A percentile compares a stretch with the other conserved stretches of the same genome.
These are phyloP conservation scores for Leucophenga montana DNA, from an alignment of 2,888 invertebrate genomes.

Conservation along the genomic window DNA sequence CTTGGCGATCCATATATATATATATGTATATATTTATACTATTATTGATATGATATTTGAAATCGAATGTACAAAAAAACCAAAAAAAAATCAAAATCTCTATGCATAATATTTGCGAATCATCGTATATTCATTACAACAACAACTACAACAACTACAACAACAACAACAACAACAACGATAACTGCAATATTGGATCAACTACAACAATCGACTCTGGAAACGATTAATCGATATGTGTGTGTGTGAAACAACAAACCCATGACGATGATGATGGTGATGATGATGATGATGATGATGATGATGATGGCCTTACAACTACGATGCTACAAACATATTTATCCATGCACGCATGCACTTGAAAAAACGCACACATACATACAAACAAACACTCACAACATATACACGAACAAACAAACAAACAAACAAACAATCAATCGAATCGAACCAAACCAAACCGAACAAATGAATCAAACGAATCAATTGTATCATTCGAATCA, in stretches of 20 bases:
- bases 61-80: slow-evolving; percentile 41
- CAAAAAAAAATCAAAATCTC: slow-evolving; percentile 44
- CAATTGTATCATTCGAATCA: neutral
- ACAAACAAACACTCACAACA: neutral
- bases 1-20: slow-evolving; percentile 71
- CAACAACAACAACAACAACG: slow-evolving; percentile 8
- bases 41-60: slow-evolving; percentile 46
- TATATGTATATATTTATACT: slow-evolving; percentile 47
- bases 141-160: slow-evolving; percentile 9
- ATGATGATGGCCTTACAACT: neutral
- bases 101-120: too few species aligned
- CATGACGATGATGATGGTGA: slow-evolving; percentile 40
- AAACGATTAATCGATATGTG: slow-evolving; percentile 33
- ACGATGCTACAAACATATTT: slow-evolving; percentile 32
- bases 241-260: slow-evolving; percentile 40
- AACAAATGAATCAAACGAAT: neutral
- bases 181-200: neutral
- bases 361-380: slow-evolving; percentile 12
- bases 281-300: slow-evolving; percentile 43
- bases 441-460: neutral
- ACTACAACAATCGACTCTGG: neutral
- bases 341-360: slow-evolving; percentile 45
- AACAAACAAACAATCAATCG: too few species aligned
- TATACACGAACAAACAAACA: slow-evolving; percentile 28
- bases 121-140: slow-evolving; percentile 3